Evolutionary conservation across 2,888 invertebrate species (phyloP), one percentile per base, ranked within the genome.

Genomic region (Cephus runcator): DNA sequence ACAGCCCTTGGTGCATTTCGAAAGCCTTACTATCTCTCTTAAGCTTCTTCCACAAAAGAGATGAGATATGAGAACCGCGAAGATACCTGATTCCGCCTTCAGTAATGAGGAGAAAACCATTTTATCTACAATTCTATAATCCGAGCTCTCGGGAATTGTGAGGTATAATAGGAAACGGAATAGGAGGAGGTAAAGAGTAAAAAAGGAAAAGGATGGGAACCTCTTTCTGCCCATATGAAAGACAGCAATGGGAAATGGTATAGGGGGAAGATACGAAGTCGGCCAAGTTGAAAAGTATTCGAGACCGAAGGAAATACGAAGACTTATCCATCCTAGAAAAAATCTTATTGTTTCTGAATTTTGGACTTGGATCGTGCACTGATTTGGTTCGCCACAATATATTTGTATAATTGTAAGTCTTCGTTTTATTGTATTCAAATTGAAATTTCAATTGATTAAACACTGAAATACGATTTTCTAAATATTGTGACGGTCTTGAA

Each of bases 41-140:
- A 74, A 69, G 40, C 79, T 71, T 69, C 74, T 76, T 79, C 73
- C 34, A 76, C 71, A 73, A 75, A 35, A 73, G 34, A 69, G 35
- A 74, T 79, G 79, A 76, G 78, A 76, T 76, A 76, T 23, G 76
- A 78, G 76, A 78, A 73, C 78, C 69, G 56, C 73, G 75, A 68
- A 56, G 79, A 74, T 73, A 69, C 76, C 79, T 76, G 76, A 76
- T 76, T 76, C 76, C 74, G 73, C 73, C 76, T 79, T 75, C 79
- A 76, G 79, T 79, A 79, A 79, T 79, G 76, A 79, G 79, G 79
- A 79, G 79, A 79, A 79, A 79, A 79, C 79, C 76, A 79, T 79
- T 79, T 79, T 79, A 79, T 76, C 79, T 79, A 79, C 79, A 76
- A 79, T 79, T 76, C 79, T 79, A 79, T 79, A 79, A 79, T 79